These are phyloP conservation scores for Chloroclystis v-ata DNA, from an alignment of 2,888 invertebrate species.

Conservation along the genomic window DNA sequence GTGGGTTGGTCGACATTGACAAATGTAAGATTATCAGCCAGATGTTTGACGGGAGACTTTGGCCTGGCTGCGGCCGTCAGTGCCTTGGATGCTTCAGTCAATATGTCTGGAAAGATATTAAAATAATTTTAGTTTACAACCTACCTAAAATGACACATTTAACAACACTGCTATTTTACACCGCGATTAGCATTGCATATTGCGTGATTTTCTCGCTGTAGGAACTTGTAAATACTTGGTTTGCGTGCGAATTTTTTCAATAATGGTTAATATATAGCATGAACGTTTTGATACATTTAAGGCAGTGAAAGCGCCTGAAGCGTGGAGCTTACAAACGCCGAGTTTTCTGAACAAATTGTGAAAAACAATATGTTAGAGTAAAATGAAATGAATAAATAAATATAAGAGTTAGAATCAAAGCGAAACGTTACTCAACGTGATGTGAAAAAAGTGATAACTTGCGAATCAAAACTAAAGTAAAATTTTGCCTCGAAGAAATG, in stretches of 20 bases:
- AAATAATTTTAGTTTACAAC: neutral
- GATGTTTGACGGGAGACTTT: constrained; percentile 70
- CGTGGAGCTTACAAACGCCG: constrained; percentile 23
- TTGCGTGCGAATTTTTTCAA: constrained; percentile 7
- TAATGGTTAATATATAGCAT: constrained; percentile 13
- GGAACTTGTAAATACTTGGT: constrained; percentile 1
- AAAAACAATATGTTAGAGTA: constrained; percentile 26
- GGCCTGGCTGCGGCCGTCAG: constrained; percentile 61
- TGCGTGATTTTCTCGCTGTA: constrained; percentile 7
- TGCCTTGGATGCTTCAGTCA: constrained; percentile 58
- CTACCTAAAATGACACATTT: neutral
- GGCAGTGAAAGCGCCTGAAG: constrained; percentile 30
- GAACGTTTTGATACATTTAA: constrained; percentile 6
- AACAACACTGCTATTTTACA: neutral
- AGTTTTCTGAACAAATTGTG: constrained; percentile 14
- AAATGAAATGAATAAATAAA: constrained; percentile 50
- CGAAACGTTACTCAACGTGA: constrained; percentile 75
- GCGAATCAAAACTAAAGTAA: constrained; percentile 53
- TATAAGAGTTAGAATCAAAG: constrained; percentile 67
- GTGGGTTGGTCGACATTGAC: constrained; percentile 75
- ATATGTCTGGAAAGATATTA: constrained; percentile 59
- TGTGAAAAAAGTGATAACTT: constrained; percentile 49
- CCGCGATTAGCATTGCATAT: constrained; percentile 10
- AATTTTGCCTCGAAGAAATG: constrained; percentile 40
- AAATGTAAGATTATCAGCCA: constrained; percentile 67